Base-by-base conservation (phyloP, 2,113 vertebrate species). In the Macquaria ambigua region DNA sequence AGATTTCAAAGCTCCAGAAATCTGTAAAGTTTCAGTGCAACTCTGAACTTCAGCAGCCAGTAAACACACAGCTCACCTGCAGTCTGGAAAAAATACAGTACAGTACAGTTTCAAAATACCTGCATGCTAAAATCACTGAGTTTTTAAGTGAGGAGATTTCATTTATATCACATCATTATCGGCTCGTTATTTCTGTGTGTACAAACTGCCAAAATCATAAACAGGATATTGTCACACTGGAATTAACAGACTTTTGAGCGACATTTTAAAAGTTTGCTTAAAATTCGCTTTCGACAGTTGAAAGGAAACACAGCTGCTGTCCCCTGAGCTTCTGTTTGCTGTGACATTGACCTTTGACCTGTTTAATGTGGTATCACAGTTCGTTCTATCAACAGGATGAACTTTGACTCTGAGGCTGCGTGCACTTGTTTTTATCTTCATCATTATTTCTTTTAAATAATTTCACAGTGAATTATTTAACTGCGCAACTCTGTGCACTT, bases 1-100 rank as follows among this genome's bases (percentile, higher is more conserved):
- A 77, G 14, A 70, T 79, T 81, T 87, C 31, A 71, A 66, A 81
- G 72, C 67, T 66, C 10, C 63, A 79, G 74, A 67, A 78, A 68
- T 77, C 53, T 25, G 28, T 4, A 52, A 70, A 68, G 64, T 81
- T 84, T 77, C 6, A 21, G 52, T 8, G 52, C 11, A 48, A 46
- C 55, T 84, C 67, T 74, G 82, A 83, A 82, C 34, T 43, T 53
- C 73, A 69, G 68, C 61, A 14, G 43, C 20, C 18, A 8, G 59
- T 64, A 37, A 62, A 79, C 39, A 43, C 39, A 6, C 14, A 31
- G 25, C 15, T 48, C 6, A 39, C 39, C 39, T 39, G 20, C 6
- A 21, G 10, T 5, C 25, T 39, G 10, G 43, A 18, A 34, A 18
- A 34, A 16, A 6, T 61, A 61, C 58, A 8, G 15, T 4, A 3